These are phyloP conservation scores for Conopomorpha cramerella DNA, from an alignment of 1,140 invertebrate species.

Conservation along the genomic window DNA sequence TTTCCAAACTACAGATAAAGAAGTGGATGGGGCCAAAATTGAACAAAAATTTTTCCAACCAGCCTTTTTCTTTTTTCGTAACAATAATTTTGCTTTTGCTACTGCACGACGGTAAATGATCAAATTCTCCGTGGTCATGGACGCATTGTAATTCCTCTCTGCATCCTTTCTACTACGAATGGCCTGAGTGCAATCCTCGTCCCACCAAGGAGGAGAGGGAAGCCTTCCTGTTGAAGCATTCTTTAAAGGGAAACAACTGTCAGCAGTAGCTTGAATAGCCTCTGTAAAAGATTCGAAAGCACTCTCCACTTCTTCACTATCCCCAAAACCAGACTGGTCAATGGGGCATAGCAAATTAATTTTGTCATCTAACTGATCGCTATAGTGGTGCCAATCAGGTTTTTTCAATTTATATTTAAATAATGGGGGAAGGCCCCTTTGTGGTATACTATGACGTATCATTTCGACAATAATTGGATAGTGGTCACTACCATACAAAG, in stretches of 20 bases:
- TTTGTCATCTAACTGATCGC: background rate
- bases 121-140: slow-evolving; percentile 1
- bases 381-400: background rate
- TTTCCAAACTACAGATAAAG: slow-evolving; percentile 1
- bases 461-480: background rate
- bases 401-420: no score
- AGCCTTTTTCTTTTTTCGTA: slow-evolving; percentile 2
- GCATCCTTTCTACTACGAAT: slow-evolving; percentile 7
- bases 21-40: slow-evolving; percentile 1
- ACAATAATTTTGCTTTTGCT: background rate
- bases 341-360: background rate
- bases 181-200: slow-evolving; percentile 8
- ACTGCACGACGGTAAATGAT: no score
- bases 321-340: background rate
- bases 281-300: background rate
- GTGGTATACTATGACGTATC: background rate
- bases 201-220: slow-evolving; percentile 10
- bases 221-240: slow-evolving; percentile 1
- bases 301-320: background rate
- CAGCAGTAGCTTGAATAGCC: slow-evolving; percentile 1
- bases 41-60: slow-evolving; percentile 3
- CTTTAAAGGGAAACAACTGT: background rate
- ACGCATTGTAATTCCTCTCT: slow-evolving; percentile 3
- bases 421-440: background rate
- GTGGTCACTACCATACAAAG: background rate